These are phyloP conservation scores for Patella depressa DNA, from an alignment of 2,888 invertebrate genomes.

Conservation along the genomic window DNA sequence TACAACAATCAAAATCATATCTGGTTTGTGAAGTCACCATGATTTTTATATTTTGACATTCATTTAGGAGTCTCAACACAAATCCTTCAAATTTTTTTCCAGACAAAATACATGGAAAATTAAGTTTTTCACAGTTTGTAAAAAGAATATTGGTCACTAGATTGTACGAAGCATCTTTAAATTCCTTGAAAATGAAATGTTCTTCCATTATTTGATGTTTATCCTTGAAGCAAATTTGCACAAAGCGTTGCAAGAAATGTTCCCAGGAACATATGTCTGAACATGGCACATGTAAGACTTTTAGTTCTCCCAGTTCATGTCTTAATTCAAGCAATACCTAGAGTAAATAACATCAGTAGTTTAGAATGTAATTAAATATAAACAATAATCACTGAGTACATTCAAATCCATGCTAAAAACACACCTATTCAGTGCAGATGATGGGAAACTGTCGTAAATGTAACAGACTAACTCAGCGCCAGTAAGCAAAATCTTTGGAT, in stretches of 20 bases:
- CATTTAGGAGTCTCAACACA: constrained; percentile 4
- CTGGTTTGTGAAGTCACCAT: constrained; percentile 16
- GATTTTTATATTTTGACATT: constrained; percentile 9
- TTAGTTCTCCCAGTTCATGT: constrained; percentile 5
- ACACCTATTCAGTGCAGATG: too few relatives aligned
- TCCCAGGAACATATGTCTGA: not conserved
- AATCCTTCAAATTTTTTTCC: constrained; percentile 10
- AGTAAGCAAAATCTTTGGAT: too few relatives aligned
- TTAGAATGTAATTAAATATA: not conserved
- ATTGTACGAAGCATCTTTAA: not conserved
- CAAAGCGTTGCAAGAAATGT: constrained; percentile 12
- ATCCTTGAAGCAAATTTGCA: not conserved
- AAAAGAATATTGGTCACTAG: not conserved
- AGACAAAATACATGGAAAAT: not conserved
- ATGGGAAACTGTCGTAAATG: too few relatives aligned
- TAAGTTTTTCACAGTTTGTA: constrained; percentile 13
- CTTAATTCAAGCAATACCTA: constrained; percentile 4
- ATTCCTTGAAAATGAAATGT: not conserved
- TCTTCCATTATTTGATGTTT: not conserved
- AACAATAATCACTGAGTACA: too few relatives aligned
- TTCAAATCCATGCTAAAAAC: too few relatives aligned
- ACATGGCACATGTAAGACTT: constrained; percentile 13
- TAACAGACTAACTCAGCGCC: too few relatives aligned
- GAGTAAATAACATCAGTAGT: not conserved
- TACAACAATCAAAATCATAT: not conserved